Evolutionary conservation across 1,140 invertebrate genomes (phyloP).

Genomic region (Scaptodrosophila lebanonensis): DNA sequence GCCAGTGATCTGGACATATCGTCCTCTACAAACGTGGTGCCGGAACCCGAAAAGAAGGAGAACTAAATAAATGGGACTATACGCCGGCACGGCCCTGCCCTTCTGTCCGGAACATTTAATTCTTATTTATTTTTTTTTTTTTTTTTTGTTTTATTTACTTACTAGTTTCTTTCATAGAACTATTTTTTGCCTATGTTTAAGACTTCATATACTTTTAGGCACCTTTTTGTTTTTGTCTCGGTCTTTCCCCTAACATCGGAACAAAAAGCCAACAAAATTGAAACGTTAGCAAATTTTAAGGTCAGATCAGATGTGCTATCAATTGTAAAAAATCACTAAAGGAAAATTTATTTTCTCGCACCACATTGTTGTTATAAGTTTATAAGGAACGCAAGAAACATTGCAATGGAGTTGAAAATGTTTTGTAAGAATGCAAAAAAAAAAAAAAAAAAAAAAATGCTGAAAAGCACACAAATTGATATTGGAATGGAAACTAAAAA

Average conservation of each 20-base stretch:
- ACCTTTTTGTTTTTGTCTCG: background rate
- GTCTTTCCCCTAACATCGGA: slow-evolving; percentile 17
- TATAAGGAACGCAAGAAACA: too few species aligned
- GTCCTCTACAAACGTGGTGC: slow-evolving; percentile 7
- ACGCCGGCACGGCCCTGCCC: slow-evolving; percentile 13
- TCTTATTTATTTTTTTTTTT: slow-evolving; percentile 23
- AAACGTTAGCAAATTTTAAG: too few species aligned
- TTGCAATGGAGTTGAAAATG: too few species aligned
- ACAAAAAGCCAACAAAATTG: too few species aligned
- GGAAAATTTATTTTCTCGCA: too few species aligned
- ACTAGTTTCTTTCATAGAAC: slow-evolving; percentile 6
- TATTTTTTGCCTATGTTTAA: slow-evolving; percentile 17
- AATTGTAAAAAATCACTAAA: too few species aligned
- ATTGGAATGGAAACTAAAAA: too few species aligned
- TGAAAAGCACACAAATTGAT: too few species aligned
- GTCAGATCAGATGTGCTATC: too few species aligned
- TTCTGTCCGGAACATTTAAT: slow-evolving; percentile 20
- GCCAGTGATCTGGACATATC: slow-evolving; percentile 59
- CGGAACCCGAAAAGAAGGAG: slow-evolving; percentile 46
- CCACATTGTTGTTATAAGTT: too few species aligned
- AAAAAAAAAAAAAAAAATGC: too few species aligned
- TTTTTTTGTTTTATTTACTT: slow-evolving; percentile 21
- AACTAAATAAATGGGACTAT: slow-evolving; percentile 35
- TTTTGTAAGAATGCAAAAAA: too few species aligned
- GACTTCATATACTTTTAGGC: slow-evolving; percentile 1